Evolutionary conservation across 2,113 vertebrate genomes (phyloP).

Genomic region (Nematolebias whitei): DNA sequence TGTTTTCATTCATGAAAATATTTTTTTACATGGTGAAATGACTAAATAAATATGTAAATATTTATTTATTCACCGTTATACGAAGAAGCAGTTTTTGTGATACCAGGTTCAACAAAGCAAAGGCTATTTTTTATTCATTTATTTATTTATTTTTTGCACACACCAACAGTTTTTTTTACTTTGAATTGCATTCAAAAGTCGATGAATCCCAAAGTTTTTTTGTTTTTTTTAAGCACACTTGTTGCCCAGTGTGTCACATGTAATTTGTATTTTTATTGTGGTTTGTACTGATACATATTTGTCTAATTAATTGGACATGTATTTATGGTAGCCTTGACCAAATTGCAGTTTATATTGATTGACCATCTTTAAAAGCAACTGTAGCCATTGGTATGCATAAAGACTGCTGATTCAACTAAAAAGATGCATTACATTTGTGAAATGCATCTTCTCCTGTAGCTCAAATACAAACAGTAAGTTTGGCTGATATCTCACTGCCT

Average conservation of each 20-base stretch:
- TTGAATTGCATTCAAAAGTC: constrained; percentile 14
- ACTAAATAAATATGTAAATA: constrained; percentile 48
- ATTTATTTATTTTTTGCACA: constrained; percentile 1
- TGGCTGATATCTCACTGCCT: constrained; percentile 32
- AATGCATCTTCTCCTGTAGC: constrained; percentile 39
- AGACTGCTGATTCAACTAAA: constrained; percentile 78
- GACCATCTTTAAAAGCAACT: constrained; percentile 11
- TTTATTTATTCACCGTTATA: constrained; percentile 56
- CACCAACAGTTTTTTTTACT: neutral
- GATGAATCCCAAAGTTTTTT: constrained; percentile 8
- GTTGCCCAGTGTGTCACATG: constrained; percentile 34
- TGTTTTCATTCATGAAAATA: constrained; percentile 36
- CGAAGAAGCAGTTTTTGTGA: constrained; percentile 85
- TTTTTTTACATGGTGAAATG: constrained; percentile 30
- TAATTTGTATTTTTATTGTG: constrained; percentile 47
- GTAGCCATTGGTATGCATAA: constrained; percentile 60
- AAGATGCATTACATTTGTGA: constrained; percentile 29
- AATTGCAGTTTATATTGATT: constrained; percentile 47
- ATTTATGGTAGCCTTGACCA: constrained; percentile 76
- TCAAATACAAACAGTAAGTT: constrained; percentile 21
- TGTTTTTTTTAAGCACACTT: constrained; percentile 21
- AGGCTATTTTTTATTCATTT: constrained; percentile 7
- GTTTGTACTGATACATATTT: constrained; percentile 23
- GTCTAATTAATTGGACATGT: constrained; percentile 73
- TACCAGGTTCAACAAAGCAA: constrained; percentile 47